These are phyloP conservation scores for Nemotelus nigrinus DNA, from an alignment of 2,888 invertebrate genomes.

Conservation along the genomic window DNA sequence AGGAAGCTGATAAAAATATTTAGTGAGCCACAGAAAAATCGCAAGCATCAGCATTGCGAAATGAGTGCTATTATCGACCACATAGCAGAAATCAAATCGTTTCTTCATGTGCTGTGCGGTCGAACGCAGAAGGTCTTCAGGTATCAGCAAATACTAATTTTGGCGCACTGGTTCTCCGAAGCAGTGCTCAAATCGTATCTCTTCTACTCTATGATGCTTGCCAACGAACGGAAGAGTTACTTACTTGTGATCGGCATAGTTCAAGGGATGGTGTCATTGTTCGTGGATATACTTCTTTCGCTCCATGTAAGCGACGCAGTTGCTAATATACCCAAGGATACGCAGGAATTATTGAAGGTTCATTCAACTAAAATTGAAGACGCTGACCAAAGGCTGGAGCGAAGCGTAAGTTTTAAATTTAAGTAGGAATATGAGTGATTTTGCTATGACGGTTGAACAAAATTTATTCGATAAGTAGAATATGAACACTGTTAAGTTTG, in stretches of 20 bases:
- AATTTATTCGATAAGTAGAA: too few species aligned
- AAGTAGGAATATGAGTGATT: too few species aligned
- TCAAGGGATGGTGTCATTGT: background rate
- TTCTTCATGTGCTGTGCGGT: background rate
- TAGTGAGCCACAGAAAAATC: background rate
- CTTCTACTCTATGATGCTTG: constrained; percentile 5
- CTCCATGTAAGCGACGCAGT: background rate
- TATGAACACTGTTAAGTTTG: too few species aligned
- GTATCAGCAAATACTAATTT: background rate
- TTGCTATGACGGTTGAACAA: too few species aligned
- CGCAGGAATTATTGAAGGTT: background rate
- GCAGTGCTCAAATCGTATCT: background rate
- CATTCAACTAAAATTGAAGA: background rate
- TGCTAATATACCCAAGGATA: background rate
- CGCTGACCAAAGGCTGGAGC: background rate
- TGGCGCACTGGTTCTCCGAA: background rate
- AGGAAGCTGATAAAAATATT: background rate
- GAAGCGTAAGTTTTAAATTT: background rate
- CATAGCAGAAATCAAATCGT: constrained; percentile 11
- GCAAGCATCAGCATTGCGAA: constrained; percentile 1
- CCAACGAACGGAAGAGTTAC: background rate
- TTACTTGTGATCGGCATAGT: background rate
- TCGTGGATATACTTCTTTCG: background rate
- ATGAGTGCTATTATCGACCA: constrained; percentile 1
- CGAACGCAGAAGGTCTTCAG: background rate